Base-by-base conservation (phyloP, 2,888 invertebrate genomes). In the Campaea margaritaria region DNA sequence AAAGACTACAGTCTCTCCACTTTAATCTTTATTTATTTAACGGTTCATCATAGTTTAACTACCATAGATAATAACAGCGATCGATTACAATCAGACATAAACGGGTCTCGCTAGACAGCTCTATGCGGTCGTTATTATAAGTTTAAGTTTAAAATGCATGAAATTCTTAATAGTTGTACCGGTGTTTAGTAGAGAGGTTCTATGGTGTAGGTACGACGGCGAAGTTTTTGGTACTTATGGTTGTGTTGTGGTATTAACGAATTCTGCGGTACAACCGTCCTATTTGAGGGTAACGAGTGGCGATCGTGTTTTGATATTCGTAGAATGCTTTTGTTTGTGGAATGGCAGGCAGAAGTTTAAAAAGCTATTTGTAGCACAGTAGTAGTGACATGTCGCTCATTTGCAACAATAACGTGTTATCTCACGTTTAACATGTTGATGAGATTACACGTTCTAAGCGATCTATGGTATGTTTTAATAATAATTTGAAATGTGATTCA, bases 151-250 rank as follows among this genome's bases (percentile, higher is more conserved):
- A 69, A 73, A 72, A 69, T 63, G 70, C 78, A 74, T 78, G 75
- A 79, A 79, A 80, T 78, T 73, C 47, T 65, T 75, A 76, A 76
- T 75, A 68, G 69, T 63, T 60, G 56, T 41, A 34, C 58, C 50
- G 57, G 58, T 62, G 58, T 50, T 53, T 46, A 44, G 51, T 16
- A n/a, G 38, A 21, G n/a, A n/a, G n/a, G n/a, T n/a, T n/a, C n/a
- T n/a, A n/a, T n/a, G n/a, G n/a, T n/a, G n/a, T n/a, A n/a, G 41
- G 36, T 3, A 50, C 21, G 50, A 48, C 54, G 46, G 46, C 44
- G 10, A 58, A 62, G 53, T 55, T 62, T 59, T 49, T 46, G 46
- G 28, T 45, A 57, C n/a, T n/a, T n/a, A n/a, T n/a, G n/a, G n/a
- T n/a, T 42, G 31, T 10, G 31, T 31, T 31, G 31, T 3, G 9